Base-by-base conservation (phyloP, 1,140 invertebrate genomes). In the Brachystomella parvula region DNA sequence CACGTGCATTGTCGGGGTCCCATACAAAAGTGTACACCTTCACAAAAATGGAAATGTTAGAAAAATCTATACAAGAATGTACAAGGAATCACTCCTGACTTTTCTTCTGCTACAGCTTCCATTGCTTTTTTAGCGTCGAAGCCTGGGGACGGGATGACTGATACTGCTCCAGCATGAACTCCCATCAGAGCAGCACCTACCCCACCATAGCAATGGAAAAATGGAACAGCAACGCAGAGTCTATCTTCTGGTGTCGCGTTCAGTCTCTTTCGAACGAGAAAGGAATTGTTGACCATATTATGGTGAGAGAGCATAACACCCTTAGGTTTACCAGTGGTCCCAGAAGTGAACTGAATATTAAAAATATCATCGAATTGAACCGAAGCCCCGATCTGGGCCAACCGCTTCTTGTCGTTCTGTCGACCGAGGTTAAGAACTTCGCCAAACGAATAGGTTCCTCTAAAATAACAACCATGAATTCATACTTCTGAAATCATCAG, bases 1-100 rank as follows among this genome's bases (percentile, higher is more conserved):
- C 61, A 96, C 87, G 76, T 89, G 94, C 94, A 98, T 98, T 0
- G 94, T 97, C 3, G 95, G 96, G 0, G 94, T 96, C 17, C 95
- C 95, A 73, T 89, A 90, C n/a, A 90, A 76, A 3, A 88, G 76
- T 1, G 85, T 86, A 73, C 91, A 92, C 75, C 87, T 89, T 3
- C 21, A 63, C 6, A 15, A 39, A 39, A 39, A 6, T 24, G 24
- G 15, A 26, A 6, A 24, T 15, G 6, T 53, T 6, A n/a, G n/a
- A n/a, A n/a, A 53, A n/a, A 53, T 53, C n/a, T 44, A 53, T 15
- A 30, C n/a, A 62, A 44, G 17, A 26, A 39, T 66, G 44, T 29
- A 24, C 69, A 64, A 74, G 9, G 3, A 53, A 53, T 15, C 6
- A 53, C 6, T 6, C 9, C 76, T 77, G 78, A 89, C 83, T 85